A percentile compares a stretch with the other conserved stretches of the same genome.
These are phyloP conservation scores for Graphium colonna DNA, from an alignment of 2,888 invertebrate genomes.

Conservation along the genomic window DNA sequence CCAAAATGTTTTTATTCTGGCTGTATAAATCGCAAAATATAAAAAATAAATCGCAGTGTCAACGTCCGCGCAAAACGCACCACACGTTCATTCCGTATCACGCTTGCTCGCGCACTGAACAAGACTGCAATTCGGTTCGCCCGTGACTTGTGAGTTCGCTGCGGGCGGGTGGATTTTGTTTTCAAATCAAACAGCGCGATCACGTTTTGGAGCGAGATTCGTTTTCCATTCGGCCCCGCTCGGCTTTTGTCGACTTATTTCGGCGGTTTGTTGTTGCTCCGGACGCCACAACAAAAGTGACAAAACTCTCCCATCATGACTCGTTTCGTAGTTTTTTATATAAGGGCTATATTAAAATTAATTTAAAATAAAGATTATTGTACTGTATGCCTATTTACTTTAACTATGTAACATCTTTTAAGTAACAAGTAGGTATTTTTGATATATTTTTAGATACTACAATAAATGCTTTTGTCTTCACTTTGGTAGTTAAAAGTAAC, in stretches of 20 bases:
- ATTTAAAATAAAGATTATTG: constrained; percentile 7
- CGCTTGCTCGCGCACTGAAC: constrained; percentile 80
- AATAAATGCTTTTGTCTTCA: too few species aligned
- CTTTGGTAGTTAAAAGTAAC: too few species aligned
- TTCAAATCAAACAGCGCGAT: constrained; percentile 72
- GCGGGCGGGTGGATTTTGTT: constrained; percentile 62
- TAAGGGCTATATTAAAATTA: constrained; percentile 11
- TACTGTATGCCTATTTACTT: constrained; percentile 10
- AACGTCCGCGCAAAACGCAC: constrained; percentile 80
- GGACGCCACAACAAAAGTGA: constrained; percentile 38
- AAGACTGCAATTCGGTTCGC: constrained; percentile 40
- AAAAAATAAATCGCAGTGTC: constrained; percentile 72
- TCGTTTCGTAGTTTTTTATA: constrained; percentile 21
- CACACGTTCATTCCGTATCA: constrained; percentile 80
- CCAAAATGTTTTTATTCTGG: constrained; percentile 70
- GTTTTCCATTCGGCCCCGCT: constrained; percentile 56
- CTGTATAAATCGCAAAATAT: constrained; percentile 70
- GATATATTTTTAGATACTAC: background rate
- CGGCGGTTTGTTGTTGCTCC: constrained; percentile 50
- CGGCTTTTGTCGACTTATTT: constrained; percentile 50
- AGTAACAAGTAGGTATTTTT: too few species aligned
- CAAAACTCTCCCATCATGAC: constrained; percentile 33
- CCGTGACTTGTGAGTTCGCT: constrained; percentile 42
- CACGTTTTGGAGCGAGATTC: constrained; percentile 73
- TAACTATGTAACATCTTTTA: too few species aligned